Evolutionary conservation across 2,888 invertebrate species (phyloP), one percentile per base, ranked within the genome.

Genomic region (Gerosis bhagava): DNA sequence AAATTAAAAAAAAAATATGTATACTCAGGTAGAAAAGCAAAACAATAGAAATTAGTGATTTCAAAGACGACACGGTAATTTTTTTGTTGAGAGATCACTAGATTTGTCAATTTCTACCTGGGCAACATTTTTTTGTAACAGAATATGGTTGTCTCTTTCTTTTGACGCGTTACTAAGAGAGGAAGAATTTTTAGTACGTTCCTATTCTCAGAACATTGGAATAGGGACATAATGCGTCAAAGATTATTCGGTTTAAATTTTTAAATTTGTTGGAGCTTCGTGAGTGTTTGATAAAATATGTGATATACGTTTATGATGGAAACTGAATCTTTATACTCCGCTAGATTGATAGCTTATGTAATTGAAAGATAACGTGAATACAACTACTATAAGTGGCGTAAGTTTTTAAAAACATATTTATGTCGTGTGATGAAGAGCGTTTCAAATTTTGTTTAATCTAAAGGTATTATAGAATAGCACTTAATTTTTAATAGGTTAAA

Each of bases 31-130:
- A 37, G 13, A 45, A 25, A 37, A 36, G n/a, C 8, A n/a, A 24
- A 37, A 45, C 44, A 37, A 37, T 37, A 31, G n/a, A n/a, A 39
- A 40, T 47, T 47, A 47, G 28, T 40, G 24, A 47, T 34, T 28
- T 12, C 26, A 26, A 21, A 26, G 34, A 40, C 26, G 32, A 45
- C 25, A 34, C 40, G 35, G 36, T 45, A 48, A 42, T 57, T 56
- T 49, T 45, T 45, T 37, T 28, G 25, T 7, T 29, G 44, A 62
- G 59, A 24, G 31, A 58, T 54, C 54, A 57, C 54, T 40, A 52
- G 59, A 60, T 62, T 63, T 65, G 60, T 62, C 59, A 63, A 61
- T 65, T 64, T 65, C 62, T 71, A 73, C 72, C 70, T 72, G 70
- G 65, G 64, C 64, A 56, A 59, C 56, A 32, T 68, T 67, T 70